Evolutionary conservation across 2,888 invertebrate species (phyloP), one percentile per base, ranked within the genome.

Genomic region (Harpagoxenus sublaevis): DNA sequence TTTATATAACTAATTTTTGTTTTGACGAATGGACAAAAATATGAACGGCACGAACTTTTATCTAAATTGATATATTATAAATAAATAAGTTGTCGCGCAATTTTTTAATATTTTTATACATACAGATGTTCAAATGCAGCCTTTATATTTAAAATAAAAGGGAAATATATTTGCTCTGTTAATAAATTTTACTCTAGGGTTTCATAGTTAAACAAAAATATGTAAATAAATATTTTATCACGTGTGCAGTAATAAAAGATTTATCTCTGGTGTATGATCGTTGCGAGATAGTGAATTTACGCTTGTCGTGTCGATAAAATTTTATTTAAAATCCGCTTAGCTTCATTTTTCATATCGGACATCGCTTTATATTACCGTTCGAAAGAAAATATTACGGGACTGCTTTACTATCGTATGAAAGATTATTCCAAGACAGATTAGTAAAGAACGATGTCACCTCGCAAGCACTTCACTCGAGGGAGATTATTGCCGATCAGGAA

Each of bases 401-500:
- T 63, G 10, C 35, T 48, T 53, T 75, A 15, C 45, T 39, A 18
- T 48, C 23, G 23, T 18, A 63, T 63, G 48, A 75, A 75, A 63
- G 51, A 75, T 75, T 45, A 75, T 75, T 63, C 10, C 39, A 15
- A 23, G 66, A 68, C 18, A 70, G 48, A 79, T 79, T 60, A 45
- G 68, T 45, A 70, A 70, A 71, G 28, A 48, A 60, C 18, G 35
- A 28, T 48, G 48, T 79, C 45, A 68, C n/a, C 48, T 70, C 18
- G 71, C 70, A 18, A 70, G 71, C 45, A 70, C 45, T 79, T 70
- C n/a, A 31, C 57, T 45, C 70, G n/a, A 68, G 68, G 45, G 39
- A 48, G 35, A 79, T 79, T 71, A 79, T 28, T 71, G 55, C 60
- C 79, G 55, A 79, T 79, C 71, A 48, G 12, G 53, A 35, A 48